Evolutionary conservation across 2,888 invertebrate species (phyloP).

Genomic region (Hypolimnas misippus): DNA sequence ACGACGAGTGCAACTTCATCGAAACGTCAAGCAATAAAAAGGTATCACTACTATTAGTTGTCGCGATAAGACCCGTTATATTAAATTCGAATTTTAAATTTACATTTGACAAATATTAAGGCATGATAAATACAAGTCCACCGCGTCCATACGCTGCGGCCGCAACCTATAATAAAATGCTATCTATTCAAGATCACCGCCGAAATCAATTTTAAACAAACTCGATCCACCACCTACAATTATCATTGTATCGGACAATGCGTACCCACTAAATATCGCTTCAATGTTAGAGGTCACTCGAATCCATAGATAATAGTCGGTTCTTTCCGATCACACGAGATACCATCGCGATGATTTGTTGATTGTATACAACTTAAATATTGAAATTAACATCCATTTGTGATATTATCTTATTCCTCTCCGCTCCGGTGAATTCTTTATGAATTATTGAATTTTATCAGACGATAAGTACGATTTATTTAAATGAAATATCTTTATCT

Average conservation of each 20-base stretch:
- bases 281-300: conserved; percentile 76
- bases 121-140: neutral
- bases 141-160: conserved; percentile 35
- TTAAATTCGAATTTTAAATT: too few species aligned
- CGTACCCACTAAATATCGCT: conserved; percentile 62
- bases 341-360: conserved; percentile 81
- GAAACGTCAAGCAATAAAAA: too few species aligned
- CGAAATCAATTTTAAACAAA: conserved; percentile 84
- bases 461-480: conserved; percentile 20
- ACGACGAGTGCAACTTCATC: too few species aligned
- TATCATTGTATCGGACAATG: conserved; percentile 76
- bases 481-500: conserved; percentile 15
- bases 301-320: conserved; percentile 69
- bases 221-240: conserved; percentile 80
- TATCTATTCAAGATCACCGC: conserved; percentile 72
- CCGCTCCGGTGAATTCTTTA: conserved; percentile 43
- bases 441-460: conserved; percentile 46
- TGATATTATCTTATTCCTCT: conserved; percentile 54
- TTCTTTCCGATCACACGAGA: conserved; percentile 76
- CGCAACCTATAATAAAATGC: conserved; percentile 67
- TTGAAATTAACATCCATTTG: conserved; percentile 81
- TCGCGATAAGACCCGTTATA: too few species aligned
- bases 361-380: conserved; percentile 78
- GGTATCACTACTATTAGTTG: too few species aligned
- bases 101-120: conserved; percentile 3